Evolutionary conservation across 2,888 invertebrate genomes (phyloP), one percentile per base, ranked within the genome.

Genomic region (Lasioglossum pauxillum): DNA sequence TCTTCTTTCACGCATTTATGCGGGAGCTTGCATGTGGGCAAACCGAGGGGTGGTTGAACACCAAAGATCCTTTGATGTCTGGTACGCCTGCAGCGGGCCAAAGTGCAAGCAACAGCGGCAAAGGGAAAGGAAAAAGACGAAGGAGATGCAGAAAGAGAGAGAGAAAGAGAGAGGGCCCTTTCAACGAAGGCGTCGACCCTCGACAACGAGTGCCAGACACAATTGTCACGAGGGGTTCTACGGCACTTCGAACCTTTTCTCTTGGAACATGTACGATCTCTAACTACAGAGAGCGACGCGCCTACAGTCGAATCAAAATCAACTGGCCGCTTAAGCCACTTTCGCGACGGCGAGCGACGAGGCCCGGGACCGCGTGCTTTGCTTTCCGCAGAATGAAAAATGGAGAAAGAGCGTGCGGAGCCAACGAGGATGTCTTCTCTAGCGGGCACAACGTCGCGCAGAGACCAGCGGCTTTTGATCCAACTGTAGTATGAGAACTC

Each of bases 161-260:
- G 77, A 64, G 64, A 73, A 1, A 77, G 78, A 84, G 83, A 83
- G 83, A 78, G 80, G 88, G 91, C 92, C 92, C 91, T 94, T 94
- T 93, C 90, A 93, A 91, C 86, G 80, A 88, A 93, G 93, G 93
- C 93, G 93, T 93, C 94, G 93, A 94, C 94, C 93, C 93, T 93
- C 91, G 91, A 92, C 91, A 91, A 92, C 91, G 89, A 90, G 86
- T 93, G 93, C 93, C 93, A 94, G 93, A 93, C 94, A 92, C 94
- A 93, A 94, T 94, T 94, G 94, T 94, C 94, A 92, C 92, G 89
- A 93, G 91, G 89, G 90, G 89, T 91, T 86, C 88, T 74, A 72
- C 86, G 84, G 86, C 89, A 90, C 91, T 90, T 88, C 75, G 90
- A 80, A 82, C 84, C 90, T 90, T 90, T 80, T 83, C 88, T 88